Conservation (phyloP, 2,797 vertebrate genomes). For the Mormyrops attenuatus region DNA sequence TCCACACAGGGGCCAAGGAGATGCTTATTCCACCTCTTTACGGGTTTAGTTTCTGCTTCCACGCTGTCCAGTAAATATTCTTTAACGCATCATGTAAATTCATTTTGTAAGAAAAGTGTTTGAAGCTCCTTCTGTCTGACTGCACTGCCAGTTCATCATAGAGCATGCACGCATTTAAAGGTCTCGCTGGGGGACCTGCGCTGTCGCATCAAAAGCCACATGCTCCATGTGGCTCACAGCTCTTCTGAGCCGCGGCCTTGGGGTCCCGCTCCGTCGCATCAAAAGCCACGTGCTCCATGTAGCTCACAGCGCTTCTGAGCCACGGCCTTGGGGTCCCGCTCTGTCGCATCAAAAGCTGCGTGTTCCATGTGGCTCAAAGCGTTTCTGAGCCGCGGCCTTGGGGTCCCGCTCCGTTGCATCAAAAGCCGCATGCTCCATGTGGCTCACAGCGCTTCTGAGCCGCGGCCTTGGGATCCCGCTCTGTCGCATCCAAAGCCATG, state of each 20-base stretch:
- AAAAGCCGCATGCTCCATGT: neutral
- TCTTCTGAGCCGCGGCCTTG: too few relatives aligned
- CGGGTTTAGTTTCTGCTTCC: neutral
- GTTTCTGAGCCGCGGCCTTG: too few relatives aligned
- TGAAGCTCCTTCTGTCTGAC: neutral
- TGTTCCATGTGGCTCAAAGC: too few relatives aligned
- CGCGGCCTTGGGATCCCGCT: too few relatives aligned
- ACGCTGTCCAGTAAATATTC: neutral
- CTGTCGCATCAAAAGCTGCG: too few relatives aligned
- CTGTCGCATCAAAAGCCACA: neutral
- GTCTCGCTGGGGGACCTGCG: neutral
- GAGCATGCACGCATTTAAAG: neutral
- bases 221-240: neutral
- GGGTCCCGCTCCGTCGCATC: neutral
- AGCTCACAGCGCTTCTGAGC: neutral
- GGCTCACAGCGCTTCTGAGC: too few relatives aligned
- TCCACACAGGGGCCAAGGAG: neutral
- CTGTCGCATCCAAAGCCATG: neutral
- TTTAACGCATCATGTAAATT: neutral
- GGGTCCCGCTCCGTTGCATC: neutral
- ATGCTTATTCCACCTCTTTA: neutral
- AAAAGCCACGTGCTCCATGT: neutral
- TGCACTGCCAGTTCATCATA: neutral
- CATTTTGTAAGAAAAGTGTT: neutral
- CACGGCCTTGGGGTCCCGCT: neutral